Base-by-base conservation (phyloP, 2,113 vertebrate species). In the Pelusios castaneus region DNA sequence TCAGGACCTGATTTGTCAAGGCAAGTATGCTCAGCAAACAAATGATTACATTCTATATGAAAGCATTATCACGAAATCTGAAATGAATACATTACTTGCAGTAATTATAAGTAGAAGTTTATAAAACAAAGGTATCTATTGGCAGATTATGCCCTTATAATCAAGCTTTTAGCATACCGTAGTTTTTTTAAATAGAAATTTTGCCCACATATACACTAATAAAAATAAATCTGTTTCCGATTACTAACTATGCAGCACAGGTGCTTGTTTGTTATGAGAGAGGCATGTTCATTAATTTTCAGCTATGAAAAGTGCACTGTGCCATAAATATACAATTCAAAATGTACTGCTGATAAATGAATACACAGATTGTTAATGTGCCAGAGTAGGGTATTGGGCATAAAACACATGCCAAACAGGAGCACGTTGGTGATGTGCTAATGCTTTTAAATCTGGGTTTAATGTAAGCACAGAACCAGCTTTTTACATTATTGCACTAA, bases 261-360 rank as follows among this genome's bases (percentile, higher is more conserved):
- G 99, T 99, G 99, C 99, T 99, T 99, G 99, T 99, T 99, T 99
- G 99, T 99, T 99, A 99, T 98, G 98, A 99, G 99, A 98, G 99
- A 99, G 99, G 99, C 99, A 99, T 99, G 99, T 99, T 99, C 99
- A 99, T 99, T 99, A 99, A 99, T 99, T 99, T 99, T 99, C 99
- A 98, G 99, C 99, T 98, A 98, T 99, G 99, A 99, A 99, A 99
- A 99, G 99, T 99, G 99, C 99, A 99, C 98, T 97, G 98, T 98
- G 99, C 99, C 99, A 99, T 99, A 99, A 99, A 99, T 99, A 98
- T 98, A 98, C 98, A 98, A 99, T 99, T 99, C 99, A 99, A 98
- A 99, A 99, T 98, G 98, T 98, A 98, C 98, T 98, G 98, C 99
- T 99, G 99, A 99, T 99, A 99, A 99, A 99, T 99, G 99, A 99